Evolutionary conservation across 2,797 vertebrate genomes (phyloP), one percentile per base, ranked within the genome.

Genomic region (Hirundo rustica): DNA sequence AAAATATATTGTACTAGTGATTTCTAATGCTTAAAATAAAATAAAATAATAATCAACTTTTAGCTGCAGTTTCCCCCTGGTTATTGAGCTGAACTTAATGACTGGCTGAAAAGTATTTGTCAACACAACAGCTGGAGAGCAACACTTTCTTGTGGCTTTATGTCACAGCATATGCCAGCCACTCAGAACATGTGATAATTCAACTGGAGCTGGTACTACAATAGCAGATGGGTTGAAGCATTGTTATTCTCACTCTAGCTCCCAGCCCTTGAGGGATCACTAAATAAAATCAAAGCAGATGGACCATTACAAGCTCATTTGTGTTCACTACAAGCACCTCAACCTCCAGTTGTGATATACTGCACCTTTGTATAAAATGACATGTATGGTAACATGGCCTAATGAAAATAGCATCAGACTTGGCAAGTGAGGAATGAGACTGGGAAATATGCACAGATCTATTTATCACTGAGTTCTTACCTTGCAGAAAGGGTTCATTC

Each of bases 261-360:
- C 98, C 96, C 96, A 98, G 98, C 98, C 98, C 98, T 98, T 98
- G 98, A 99, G 98, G 98, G 98, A 98, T 98, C 98, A 98, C 98
- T 98, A 99, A 99, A 99, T 99, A 99, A 99, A 99, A 99, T 98
- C 98, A 98, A 99, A 98, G 98, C 99, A 99, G 98, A 99, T 99
- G 98, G 99, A 99, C 98, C 98, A 98, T 98, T 98, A 98, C 97
- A 98, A 96, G 95, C 97, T 98, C 97, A 98, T 98, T 98, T 98
- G 97, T 98, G 98, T 98, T 99, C 98, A 98, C 98, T 98, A 98
- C 98, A 98, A 98, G 98, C 98, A 98, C 98, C 98, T 96, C 96
- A 92, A 96, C 94, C 96, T 97, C 95, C 92, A 96, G 96, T 96
- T 95, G 96, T 97, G 97, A 98, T 97, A 97, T 97, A 97, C 95